Evolutionary conservation across 2,797 vertebrate genomes (phyloP).

Genomic region (Bovichtus variegatus): DNA sequence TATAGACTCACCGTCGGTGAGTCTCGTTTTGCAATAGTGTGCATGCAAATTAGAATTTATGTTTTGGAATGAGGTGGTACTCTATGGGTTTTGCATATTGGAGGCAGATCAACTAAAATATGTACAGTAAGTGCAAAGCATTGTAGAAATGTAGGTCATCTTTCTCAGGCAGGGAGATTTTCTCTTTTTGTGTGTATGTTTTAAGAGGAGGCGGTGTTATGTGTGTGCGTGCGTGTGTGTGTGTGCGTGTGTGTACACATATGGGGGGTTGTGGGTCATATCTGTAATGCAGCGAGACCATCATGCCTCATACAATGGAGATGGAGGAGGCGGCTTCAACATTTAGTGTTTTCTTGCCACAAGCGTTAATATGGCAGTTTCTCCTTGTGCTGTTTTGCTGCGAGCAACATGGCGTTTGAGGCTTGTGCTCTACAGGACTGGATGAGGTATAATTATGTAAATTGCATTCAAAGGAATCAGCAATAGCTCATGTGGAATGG

Average conservation of each 20-base stretch:
- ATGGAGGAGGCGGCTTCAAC: slow-evolving; percentile 80
- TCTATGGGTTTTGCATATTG: slow-evolving; percentile 68
- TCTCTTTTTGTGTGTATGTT: slow-evolving; percentile 63
- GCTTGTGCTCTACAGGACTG: slow-evolving; percentile 65
- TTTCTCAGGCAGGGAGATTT: slow-evolving; percentile 62
- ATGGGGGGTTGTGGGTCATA: slow-evolving; percentile 50
- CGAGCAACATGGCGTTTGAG: slow-evolving; percentile 72
- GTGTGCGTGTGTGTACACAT: slow-evolving; percentile 3
- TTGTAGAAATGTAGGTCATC: slow-evolving; percentile 80
- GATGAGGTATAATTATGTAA: slow-evolving; percentile 85
- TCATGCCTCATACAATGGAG: slow-evolving; percentile 80
- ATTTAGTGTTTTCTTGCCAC: slow-evolving; percentile 72
- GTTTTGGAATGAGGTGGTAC: slow-evolving; percentile 57
- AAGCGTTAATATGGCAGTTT: slow-evolving; percentile 82
- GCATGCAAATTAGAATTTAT: slow-evolving; percentile 75
- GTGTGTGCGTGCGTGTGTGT: slow-evolving; percentile 16
- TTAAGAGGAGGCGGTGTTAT: slow-evolving; percentile 49
- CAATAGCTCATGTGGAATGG: slow-evolving; percentile 84
- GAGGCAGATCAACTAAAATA: slow-evolving; percentile 73
- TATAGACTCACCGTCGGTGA: slow-evolving; percentile 44
- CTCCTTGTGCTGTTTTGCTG: slow-evolving; percentile 69
- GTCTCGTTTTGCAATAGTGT: slow-evolving; percentile 56
- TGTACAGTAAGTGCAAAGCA: slow-evolving; percentile 73
- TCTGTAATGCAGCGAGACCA: slow-evolving; percentile 62
- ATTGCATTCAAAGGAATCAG: slow-evolving; percentile 83